Base-by-base conservation (phyloP, 2,888 invertebrate genomes). In the Meliscaeva auricollis region DNA sequence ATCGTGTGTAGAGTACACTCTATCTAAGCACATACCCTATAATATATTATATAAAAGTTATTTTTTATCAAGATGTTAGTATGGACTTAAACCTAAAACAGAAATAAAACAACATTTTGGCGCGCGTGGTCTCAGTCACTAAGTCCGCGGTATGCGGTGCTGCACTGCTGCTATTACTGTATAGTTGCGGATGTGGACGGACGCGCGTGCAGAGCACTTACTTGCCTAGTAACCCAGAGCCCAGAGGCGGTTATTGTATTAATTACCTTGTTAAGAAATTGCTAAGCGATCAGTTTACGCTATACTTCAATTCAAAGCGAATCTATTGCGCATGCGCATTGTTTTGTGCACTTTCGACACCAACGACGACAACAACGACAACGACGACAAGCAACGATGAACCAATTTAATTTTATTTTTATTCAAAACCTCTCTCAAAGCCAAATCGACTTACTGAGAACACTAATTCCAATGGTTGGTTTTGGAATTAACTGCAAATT, bases 211-310 rank as follows among this genome's bases (percentile, higher is more conserved):
- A 66, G n/a, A n/a, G 56, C 62, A 35, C 52, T 52, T 70, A 64
- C 58, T 75, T 75, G 72, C 75, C 68, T 58, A 75, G 75, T 75
- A 75, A 80, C 70, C 72, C 74, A 69, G 46, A 64, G 74, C 70
- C 72, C 74, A 69, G 46, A 64, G 74, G 70, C 60, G 66, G 75
- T 80, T 60, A 66, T 72, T 84, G 84, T 84, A 84, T 84, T 84
- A 84, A 84, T 84, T 84, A 84, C 84, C 84, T 84, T 80, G 80
- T 84, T 84, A 80, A 75, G 84, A 80, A 84, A 84, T 75, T 84
- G 56, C 30, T 72, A 84, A 75, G 79, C 74, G 83, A 54, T 75
- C 74, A 75, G 70, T 80, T 84, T 84, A 30, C 74, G 54, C 70
- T 38, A n/a, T n/a, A 38, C 11, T 17, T 11, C 17, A 13, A 26